phyloP scores from a whole-genome alignment of 2,888 invertebrate species.

The Tyria jacobaeae region DNA sequence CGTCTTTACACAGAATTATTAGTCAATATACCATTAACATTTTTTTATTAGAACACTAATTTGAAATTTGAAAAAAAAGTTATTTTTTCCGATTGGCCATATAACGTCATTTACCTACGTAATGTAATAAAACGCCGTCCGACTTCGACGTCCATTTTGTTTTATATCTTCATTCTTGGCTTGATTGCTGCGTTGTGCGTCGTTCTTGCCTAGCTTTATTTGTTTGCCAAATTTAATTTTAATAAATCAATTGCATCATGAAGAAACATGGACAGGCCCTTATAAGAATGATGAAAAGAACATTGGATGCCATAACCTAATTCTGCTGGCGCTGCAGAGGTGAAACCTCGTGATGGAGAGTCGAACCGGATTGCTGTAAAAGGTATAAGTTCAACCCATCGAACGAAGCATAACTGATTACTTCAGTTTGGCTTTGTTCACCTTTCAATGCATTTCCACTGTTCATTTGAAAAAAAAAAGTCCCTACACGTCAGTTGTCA shows the following conservation, averaged over 20 bases:
- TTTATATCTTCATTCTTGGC: too few relatives aligned
- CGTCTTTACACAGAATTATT: too few relatives aligned
- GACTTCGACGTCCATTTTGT: too few relatives aligned
- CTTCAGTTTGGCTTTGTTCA: conserved; percentile 46
- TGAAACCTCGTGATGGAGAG: not conserved
- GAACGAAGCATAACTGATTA: conserved; percentile 47
- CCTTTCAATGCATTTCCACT: conserved; percentile 38
- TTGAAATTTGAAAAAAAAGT: too few relatives aligned
- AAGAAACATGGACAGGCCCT: not conserved
- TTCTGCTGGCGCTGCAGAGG: not conserved
- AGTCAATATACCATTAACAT: too few relatives aligned
- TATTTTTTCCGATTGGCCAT: too few relatives aligned
- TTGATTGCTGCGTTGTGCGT: too few relatives aligned
- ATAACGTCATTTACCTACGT: too few relatives aligned
- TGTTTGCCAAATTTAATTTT: not conserved
- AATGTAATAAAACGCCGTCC: too few relatives aligned
- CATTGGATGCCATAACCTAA: conserved; percentile 11
- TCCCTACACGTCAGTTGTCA: not conserved
- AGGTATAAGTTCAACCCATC: conserved; percentile 40
- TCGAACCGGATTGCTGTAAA: conserved; percentile 8
- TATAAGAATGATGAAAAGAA: not conserved
- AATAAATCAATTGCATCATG: not conserved
- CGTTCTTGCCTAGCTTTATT: too few relatives aligned
- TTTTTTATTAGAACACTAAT: too few relatives aligned
- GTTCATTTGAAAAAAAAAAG: conserved; percentile 21